phyloP scores from a whole-genome alignment of 2,113 vertebrate genomes.

The Prunella himalayana region DNA sequence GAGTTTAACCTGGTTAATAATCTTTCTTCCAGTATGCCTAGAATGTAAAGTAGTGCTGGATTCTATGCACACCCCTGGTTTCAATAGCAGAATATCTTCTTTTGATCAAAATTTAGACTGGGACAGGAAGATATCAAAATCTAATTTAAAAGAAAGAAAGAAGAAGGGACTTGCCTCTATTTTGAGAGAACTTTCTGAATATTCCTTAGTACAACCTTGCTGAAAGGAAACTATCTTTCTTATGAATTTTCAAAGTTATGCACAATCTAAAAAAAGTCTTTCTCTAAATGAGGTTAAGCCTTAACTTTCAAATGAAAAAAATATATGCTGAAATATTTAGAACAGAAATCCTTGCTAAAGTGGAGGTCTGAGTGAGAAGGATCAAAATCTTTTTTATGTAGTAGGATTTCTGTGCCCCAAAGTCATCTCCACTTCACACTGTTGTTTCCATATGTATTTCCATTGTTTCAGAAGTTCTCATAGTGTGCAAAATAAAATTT shows the following conservation, averaged over 20 bases:
- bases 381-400: not conserved
- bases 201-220: not conserved
- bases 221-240: conserved; percentile 3
- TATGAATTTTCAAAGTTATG: not conserved
- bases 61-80: not conserved
- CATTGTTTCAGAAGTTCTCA: not conserved
- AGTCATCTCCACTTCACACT: not conserved
- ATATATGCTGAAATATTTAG: not conserved
- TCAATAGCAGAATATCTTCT: not conserved
- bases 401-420: not conserved
- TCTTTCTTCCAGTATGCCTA: not conserved
- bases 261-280: not conserved
- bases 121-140: not conserved
- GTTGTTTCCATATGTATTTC: not conserved
- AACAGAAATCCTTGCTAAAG: not conserved
- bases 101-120: conserved; percentile 2
- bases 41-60: not conserved
- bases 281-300: not conserved
- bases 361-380: not conserved
- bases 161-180: not conserved
- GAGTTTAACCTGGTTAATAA: not conserved
- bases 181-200: not conserved
- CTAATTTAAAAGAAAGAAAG: not conserved
- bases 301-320: not conserved
- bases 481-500: not conserved